phyloP scores from a whole-genome alignment of 1,140 invertebrate species.

The Drosophila pseudoobscura region DNA sequence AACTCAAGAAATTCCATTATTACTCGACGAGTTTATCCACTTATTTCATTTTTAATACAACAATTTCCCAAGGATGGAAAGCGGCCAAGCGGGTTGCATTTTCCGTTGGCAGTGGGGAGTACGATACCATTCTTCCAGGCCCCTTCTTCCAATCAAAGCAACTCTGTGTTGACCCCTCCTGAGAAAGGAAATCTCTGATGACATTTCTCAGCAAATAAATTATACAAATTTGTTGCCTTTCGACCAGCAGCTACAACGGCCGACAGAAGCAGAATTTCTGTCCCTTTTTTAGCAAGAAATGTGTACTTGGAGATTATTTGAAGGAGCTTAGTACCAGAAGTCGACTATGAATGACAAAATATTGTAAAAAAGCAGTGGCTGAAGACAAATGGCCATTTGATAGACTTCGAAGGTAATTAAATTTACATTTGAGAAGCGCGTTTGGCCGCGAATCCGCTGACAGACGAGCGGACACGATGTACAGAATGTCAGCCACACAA shows the following conservation, averaged over 20 bases:
- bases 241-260: neutral
- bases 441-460: slow-evolving; percentile 55
- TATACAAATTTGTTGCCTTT: slow-evolving; percentile 44
- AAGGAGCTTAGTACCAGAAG: neutral
- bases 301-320: slow-evolving; percentile 30
- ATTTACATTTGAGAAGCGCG: slow-evolving; percentile 67
- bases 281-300: slow-evolving; percentile 36
- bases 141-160: too few relatives aligned
- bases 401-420: slow-evolving; percentile 71
- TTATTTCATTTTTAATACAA: slow-evolving; percentile 56
- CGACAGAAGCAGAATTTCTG: neutral
- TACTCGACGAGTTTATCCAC: slow-evolving; percentile 26
- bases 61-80: slow-evolving; percentile 30
- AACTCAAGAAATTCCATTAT: slow-evolving; percentile 18
- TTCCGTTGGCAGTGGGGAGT: neutral
- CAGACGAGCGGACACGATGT: slow-evolving; percentile 32
- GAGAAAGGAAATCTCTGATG: slow-evolving; percentile 1
- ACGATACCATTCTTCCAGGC: too few relatives aligned
- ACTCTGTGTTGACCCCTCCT: too few relatives aligned
- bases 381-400: slow-evolving; percentile 62
- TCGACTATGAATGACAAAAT: slow-evolving; percentile 15
- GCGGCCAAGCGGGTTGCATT: neutral
- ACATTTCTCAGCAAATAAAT: slow-evolving; percentile 50
- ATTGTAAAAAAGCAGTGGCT: slow-evolving; percentile 39
- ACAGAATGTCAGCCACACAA: slow-evolving; percentile 61